Evolutionary conservation across 2,888 invertebrate genomes (phyloP).

Genomic region (Campoplex capitator): DNA sequence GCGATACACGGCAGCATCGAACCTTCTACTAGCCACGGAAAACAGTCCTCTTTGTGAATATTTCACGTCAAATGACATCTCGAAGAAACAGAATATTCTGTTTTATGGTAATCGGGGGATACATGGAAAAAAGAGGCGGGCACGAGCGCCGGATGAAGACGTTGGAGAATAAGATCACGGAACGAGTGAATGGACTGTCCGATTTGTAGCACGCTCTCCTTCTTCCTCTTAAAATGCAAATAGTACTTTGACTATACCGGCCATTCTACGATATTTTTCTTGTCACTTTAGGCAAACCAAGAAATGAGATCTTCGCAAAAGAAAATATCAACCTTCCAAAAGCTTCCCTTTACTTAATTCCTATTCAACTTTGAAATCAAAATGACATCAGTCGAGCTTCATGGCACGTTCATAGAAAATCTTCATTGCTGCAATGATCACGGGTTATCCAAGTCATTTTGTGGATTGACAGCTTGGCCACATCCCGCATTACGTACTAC

Average conservation of each 20-base stretch:
- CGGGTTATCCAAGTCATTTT: constrained; percentile 31
- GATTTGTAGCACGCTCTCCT: neutral
- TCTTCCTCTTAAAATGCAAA: neutral
- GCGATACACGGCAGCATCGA: constrained; percentile 15
- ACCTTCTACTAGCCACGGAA: constrained; percentile 11
- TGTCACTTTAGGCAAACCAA: neutral
- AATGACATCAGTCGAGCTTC: neutral
- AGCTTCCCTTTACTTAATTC: neutral
- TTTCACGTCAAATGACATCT: constrained; percentile 15
- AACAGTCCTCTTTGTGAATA: constrained; percentile 24
- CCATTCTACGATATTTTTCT: neutral
- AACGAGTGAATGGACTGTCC: constrained; percentile 1
- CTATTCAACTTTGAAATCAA: neutral
- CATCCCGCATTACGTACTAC: constrained; percentile 23
- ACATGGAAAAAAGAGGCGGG: constrained; percentile 11
- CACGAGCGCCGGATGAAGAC: constrained; percentile 22
- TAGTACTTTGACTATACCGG: neutral
- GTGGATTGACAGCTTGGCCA: constrained; percentile 58
- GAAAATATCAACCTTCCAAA: neutral
- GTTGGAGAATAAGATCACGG: constrained; percentile 12
- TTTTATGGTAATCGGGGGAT: constrained; percentile 20
- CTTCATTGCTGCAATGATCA: constrained; percentile 9
- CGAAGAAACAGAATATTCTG: constrained; percentile 27
- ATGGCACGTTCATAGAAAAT: constrained; percentile 33
- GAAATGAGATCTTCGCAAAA: neutral